Evolutionary conservation across 2,888 invertebrate species (phyloP).

Genomic region (Exocentrus adspersus): DNA sequence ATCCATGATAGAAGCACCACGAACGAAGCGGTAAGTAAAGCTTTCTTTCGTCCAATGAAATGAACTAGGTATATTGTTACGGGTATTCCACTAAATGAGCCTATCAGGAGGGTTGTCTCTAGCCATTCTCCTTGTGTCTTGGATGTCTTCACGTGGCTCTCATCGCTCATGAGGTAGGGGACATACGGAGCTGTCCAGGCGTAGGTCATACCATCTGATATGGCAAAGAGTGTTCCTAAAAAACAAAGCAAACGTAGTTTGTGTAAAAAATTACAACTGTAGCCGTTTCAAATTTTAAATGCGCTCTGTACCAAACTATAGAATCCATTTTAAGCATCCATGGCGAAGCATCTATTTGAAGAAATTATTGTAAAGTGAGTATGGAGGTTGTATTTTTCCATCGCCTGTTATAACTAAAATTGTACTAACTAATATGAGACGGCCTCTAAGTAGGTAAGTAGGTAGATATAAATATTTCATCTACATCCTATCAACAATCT

Average conservation of each 20-base stretch:
- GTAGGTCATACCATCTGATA: conserved; percentile 62
- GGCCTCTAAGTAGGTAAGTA: no score
- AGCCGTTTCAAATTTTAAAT: no score
- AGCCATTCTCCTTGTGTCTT: conserved; percentile 51
- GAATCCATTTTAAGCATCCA: no score
- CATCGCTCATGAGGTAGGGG: conserved; percentile 54
- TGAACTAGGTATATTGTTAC: conserved; percentile 55
- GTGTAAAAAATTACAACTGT: no score
- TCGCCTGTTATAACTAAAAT: no score
- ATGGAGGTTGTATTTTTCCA: no score
- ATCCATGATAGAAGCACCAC: conserved; percentile 58
- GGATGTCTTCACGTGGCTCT: conserved; percentile 55
- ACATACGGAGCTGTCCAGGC: conserved; percentile 61
- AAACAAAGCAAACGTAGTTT: conserved; percentile 10
- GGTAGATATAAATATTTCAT: no score
- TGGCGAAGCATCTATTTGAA: no score
- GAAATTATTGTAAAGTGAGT: no score
- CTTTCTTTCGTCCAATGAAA: conserved; percentile 55
- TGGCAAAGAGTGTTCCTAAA: conserved; percentile 59
- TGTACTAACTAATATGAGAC: no score
- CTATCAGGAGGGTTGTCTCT: conserved; percentile 50
- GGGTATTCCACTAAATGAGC: conserved; percentile 53
- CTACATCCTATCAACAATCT: no score
- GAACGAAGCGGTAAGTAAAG: conserved; percentile 55
- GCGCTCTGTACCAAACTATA: no score